Conservation (phyloP, 2,113 vertebrate species). For the Coryphaenoides rupestris region DNA sequence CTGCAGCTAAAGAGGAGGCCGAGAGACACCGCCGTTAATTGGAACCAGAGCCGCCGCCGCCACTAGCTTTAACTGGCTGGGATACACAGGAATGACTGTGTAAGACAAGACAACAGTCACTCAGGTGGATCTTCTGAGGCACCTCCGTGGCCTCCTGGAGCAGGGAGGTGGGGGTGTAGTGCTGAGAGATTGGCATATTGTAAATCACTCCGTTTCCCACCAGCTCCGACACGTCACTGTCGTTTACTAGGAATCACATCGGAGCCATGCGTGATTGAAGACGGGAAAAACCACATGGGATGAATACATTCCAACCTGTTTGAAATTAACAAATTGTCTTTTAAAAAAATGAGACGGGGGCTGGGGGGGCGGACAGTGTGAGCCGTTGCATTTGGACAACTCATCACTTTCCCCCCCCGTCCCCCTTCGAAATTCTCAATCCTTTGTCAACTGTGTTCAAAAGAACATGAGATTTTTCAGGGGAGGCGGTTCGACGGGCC, state of each 20-base stretch:
- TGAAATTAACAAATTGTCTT: slow-evolving; percentile 4
- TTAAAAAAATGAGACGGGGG: background rate
- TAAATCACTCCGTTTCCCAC: background rate
- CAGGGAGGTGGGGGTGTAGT: slow-evolving; percentile 17
- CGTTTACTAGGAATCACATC: slow-evolving; percentile 5
- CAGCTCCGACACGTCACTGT: background rate
- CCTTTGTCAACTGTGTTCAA: slow-evolving; percentile 10
- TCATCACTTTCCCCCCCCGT: too few relatives aligned
- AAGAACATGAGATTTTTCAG: slow-evolving; percentile 18
- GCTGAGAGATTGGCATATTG: slow-evolving; percentile 15
- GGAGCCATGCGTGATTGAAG: background rate
- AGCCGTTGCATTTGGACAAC: background rate
- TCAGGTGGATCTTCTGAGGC: slow-evolving; percentile 18
- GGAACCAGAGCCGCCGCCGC: slow-evolving; percentile 49
- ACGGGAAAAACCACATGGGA: background rate
- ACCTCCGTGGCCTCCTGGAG: slow-evolving; percentile 14
- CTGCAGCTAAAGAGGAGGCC: slow-evolving; percentile 30
- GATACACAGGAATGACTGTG: slow-evolving; percentile 5
- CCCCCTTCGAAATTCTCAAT: too few relatives aligned
- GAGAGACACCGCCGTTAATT: slow-evolving; percentile 42
- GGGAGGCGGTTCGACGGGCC: slow-evolving; percentile 3
- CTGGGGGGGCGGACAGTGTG: background rate
- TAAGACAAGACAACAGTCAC: slow-evolving; percentile 36
- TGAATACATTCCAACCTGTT: background rate
- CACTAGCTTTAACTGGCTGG: slow-evolving; percentile 22